These are phyloP conservation scores for Chloropsis cyanopogon DNA, from an alignment of 2,113 vertebrate species.

Conservation along the genomic window DNA sequence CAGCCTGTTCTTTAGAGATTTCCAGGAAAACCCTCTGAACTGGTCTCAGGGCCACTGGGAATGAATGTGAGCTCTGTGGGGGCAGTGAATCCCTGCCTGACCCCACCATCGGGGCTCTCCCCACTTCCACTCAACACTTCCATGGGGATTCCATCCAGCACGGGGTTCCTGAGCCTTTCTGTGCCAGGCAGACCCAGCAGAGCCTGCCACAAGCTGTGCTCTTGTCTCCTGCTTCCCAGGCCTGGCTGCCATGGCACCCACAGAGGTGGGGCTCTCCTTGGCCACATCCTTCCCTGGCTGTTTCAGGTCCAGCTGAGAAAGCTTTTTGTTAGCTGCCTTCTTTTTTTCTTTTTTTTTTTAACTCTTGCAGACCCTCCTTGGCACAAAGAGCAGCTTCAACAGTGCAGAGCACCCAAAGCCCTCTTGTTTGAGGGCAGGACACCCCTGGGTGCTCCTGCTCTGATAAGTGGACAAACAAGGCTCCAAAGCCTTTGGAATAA, in stretches of 20 bases:
- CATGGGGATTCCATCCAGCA: neutral
- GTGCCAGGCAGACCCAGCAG: neutral
- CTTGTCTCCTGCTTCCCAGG: neutral
- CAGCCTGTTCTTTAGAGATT: neutral
- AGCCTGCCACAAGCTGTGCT: neutral
- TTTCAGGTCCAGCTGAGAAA: neutral
- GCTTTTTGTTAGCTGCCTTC: neutral
- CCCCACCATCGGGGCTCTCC: neutral
- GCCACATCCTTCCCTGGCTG: neutral
- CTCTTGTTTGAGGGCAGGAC: neutral
- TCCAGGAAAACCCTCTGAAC: neutral
- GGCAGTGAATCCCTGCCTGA: neutral
- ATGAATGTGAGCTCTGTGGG: neutral
- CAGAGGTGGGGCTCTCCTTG: neutral
- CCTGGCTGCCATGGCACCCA: neutral
- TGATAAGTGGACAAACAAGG: neutral
- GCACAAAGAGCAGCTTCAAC: neutral
- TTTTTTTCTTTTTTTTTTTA: neutral
- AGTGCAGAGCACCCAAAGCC: neutral
- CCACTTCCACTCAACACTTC: neutral
- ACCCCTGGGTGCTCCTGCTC: neutral
- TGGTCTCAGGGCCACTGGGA: neutral
- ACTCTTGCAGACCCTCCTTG: neutral
- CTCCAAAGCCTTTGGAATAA: neutral
- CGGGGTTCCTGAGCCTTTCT: neutral